Evolutionary conservation across 2,113 vertebrate genomes (phyloP).

Genomic region (Psephotus haematonotus): DNA sequence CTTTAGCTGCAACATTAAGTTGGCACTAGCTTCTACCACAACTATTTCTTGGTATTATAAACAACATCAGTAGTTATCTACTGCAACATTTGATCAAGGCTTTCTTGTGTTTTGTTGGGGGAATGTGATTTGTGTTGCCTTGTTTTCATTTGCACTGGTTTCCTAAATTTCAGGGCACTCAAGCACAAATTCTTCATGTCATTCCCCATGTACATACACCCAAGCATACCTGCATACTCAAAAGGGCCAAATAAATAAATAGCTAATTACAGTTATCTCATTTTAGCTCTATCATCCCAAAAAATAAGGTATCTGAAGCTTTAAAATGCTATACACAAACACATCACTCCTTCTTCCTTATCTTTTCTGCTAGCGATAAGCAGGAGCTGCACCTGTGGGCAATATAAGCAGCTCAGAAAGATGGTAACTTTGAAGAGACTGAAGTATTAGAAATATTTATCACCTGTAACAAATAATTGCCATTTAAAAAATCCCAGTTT

Average conservation of each 20-base stretch:
- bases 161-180: background rate
- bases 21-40: background rate
- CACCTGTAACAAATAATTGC: background rate
- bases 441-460: background rate
- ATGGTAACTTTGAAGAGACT: background rate
- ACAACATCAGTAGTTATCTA: background rate
- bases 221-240: background rate
- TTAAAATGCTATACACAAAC: background rate
- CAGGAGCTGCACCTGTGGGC: background rate
- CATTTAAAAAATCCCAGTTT: background rate
- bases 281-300: background rate
- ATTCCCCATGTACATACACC: background rate
- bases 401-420: background rate
- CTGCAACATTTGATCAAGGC: background rate
- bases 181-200: background rate
- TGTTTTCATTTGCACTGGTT: background rate
- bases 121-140: rapidly evolving
- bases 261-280: background rate
- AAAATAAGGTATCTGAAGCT: background rate
- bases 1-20: background rate
- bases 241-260: background rate
- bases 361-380: background rate
- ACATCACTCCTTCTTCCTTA: background rate
- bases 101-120: background rate
- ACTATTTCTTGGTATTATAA: background rate